A percentile compares a stretch with the other conserved stretches of the same genome.
These are phyloP conservation scores for Hyles lineata DNA, from an alignment of 2,888 invertebrate genomes.

Conservation along the genomic window DNA sequence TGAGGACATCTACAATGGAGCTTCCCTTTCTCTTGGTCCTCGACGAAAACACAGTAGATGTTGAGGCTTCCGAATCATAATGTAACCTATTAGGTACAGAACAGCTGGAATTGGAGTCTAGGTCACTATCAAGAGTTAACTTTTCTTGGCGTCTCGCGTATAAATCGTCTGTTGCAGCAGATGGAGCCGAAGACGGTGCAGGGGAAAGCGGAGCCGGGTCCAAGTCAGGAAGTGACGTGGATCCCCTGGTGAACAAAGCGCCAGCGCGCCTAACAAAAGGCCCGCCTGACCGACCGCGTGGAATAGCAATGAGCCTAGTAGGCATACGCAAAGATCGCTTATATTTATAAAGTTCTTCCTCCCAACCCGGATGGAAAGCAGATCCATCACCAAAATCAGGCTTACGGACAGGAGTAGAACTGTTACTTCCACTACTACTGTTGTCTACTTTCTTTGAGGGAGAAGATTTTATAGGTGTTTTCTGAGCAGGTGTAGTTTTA, in stretches of 20 bases:
- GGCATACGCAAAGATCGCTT: slow-evolving; percentile 94
- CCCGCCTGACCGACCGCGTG: slow-evolving; percentile 87
- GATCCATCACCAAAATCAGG: slow-evolving; percentile 89
- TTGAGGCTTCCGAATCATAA: slow-evolving; percentile 88
- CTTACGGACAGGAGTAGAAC: slow-evolving; percentile 76
- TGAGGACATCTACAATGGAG: slow-evolving; percentile 88
- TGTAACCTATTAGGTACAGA: slow-evolving; percentile 83
- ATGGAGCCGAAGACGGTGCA: slow-evolving; percentile 86
- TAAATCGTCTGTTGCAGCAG: slow-evolving; percentile 85
- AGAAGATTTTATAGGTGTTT: slow-evolving; percentile 69
- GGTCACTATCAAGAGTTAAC: slow-evolving; percentile 85
- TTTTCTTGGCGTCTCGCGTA: slow-evolving; percentile 76
- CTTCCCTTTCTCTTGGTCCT: slow-evolving; percentile 77
- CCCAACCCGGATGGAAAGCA: slow-evolving; percentile 92
- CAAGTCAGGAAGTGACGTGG: slow-evolving; percentile 91
- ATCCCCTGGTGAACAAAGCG: slow-evolving; percentile 85
- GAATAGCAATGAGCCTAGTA: slow-evolving; percentile 91
- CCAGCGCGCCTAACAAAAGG: slow-evolving; percentile 68
- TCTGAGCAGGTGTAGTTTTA: slow-evolving; percentile 52
- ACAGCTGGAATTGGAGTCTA: slow-evolving; percentile 88
- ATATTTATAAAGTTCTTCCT: slow-evolving; percentile 92
- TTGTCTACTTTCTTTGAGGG: slow-evolving; percentile 68
- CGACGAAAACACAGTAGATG: slow-evolving; percentile 87
- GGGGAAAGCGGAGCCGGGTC: slow-evolving; percentile 91
- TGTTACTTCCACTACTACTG: slow-evolving; percentile 61